Evolutionary conservation across 1,140 invertebrate genomes (phyloP), one percentile per base, ranked within the genome.

Genomic region (Papilio polytes): DNA sequence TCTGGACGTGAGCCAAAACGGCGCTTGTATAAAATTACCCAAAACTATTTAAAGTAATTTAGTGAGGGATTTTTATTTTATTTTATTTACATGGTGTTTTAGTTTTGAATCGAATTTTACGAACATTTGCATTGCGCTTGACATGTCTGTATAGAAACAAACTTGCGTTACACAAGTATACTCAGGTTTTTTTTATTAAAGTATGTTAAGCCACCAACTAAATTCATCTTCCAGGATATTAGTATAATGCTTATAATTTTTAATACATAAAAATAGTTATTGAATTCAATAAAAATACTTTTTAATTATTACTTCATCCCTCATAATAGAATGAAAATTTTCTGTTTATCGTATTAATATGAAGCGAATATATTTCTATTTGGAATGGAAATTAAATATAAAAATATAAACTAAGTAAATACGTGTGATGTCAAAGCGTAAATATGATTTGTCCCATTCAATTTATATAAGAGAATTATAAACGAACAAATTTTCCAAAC

Each of bases 11-110:
- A 70, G 63, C 63, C 63, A 70, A 70, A 70, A 70, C 63, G 18
- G 15, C 7, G 18, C 63, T 31, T 26, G 22, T 70, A 36, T 70
- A 70, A 70, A 70, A 70, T 70, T 70, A 70, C 26, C 13, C 63
- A 31, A 70, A 70, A 70, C 63, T 31, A 70, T 70, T 70, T 31
- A 70, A 13, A 70, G 63, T 15, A 70, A 31, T 70, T 70, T 70
- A 63, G 59, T 63, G 59, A 13, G 26, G 63, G 22, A 70, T 31
- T 70, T 12, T 70, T 6, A 70, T 4, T 70, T 70, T 70, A 63
- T 70, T 70, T 13, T 36, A 70, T 41, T 26, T 26, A 36, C 12
- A 1, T 18, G 6, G 56, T 8, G 3, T 22, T 12, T 70, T 15
- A 6, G 12, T 70, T 70, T 31, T 26, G 63, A 70, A 70, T 26